phyloP scores from a whole-genome alignment of 1,140 invertebrate species.

The Diabrotica virgifera region DNA sequence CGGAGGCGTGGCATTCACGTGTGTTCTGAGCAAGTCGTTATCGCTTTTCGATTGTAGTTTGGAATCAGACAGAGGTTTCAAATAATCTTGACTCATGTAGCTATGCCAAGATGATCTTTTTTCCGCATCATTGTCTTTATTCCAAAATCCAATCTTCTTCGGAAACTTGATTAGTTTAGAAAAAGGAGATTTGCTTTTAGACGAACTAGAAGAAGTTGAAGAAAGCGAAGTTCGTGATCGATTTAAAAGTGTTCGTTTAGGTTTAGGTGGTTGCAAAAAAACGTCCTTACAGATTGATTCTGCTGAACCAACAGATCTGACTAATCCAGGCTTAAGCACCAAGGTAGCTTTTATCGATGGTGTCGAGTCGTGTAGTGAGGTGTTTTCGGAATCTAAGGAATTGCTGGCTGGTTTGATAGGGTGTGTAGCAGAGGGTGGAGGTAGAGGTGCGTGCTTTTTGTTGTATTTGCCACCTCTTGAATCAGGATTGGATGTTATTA shows the following conservation, averaged over 20 bases:
- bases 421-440: conserved; percentile 26
- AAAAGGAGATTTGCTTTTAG: conserved; percentile 23
- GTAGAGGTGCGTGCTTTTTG: conserved; percentile 42
- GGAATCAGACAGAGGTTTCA: conserved; percentile 13
- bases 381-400: not conserved
- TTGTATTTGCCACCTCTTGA: conserved; percentile 45
- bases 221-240: conserved; percentile 24
- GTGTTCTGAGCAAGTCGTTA: conserved; percentile 22
- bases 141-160: conserved; percentile 30
- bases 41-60: conserved; percentile 34
- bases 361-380: conserved; percentile 5
- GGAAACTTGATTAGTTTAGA: conserved; percentile 33
- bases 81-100: conserved; percentile 3
- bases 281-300: conserved; percentile 32
- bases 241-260: conserved; percentile 26
- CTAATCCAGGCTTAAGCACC: conserved; percentile 42
- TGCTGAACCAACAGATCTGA: conserved; percentile 33
- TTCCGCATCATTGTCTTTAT: conserved; percentile 11
- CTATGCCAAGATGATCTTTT: conserved; percentile 17
- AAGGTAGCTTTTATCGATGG: conserved; percentile 43
- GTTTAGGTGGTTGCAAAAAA: conserved; percentile 42
- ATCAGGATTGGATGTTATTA: conserved; percentile 6
- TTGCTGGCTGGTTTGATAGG: not conserved
- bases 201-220: conserved; percentile 14
- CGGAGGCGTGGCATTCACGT: not conserved